Evolutionary conservation across 2,797 vertebrate species (phyloP), one percentile per base, ranked within the genome.

Genomic region (Rallus crepitans): DNA sequence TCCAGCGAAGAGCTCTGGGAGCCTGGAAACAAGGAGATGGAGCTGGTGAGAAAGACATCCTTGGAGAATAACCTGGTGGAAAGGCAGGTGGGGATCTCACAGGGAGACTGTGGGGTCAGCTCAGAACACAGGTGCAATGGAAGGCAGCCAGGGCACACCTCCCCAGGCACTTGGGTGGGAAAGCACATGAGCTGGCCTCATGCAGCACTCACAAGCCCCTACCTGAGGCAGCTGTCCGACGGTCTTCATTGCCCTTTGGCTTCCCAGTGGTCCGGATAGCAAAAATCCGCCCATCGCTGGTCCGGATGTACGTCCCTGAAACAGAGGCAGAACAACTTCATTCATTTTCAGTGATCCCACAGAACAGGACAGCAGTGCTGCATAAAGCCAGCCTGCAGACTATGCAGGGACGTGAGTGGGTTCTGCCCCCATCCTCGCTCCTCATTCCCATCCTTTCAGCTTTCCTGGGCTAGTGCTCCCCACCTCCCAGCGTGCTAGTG

Each of bases 261-360:
- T 99, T 99, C 97, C 99, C 99, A 57, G 99, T 99, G 37, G 99
- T 99, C 96, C 99, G 98, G 94, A 99, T 99, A 75, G 99, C 99
- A 97, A 99, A 99, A 92, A 99, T 99, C 87, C 99, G 98, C 63
- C 99, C 99, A 24, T 99, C 99, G 0, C 99, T 99, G 19, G 99
- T 99, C 81, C 99, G 98, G 82, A 99, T 99, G 89, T 99, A 99
- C 0, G 99, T 99, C 96, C 99, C 99, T 99, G 95, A 52, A 91
- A 87, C 47, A 65, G 88, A 94, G 50, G 47, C 72, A n/a, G 60
- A 80, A 84, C 7, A 42, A 48, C 12, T 50, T 60, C 35, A 63
- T 13, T 65, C 52, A 11, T 47, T 39, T 73, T 61, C 63, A 4
- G 4, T 9, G 48, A 85, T 53, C 16, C 48, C 5, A 2, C 1